A percentile compares a stretch with the other conserved stretches of the same genome.
These are phyloP conservation scores for Brachirus orientalis DNA, from an alignment of 2,113 vertebrate species.

Conservation along the genomic window DNA sequence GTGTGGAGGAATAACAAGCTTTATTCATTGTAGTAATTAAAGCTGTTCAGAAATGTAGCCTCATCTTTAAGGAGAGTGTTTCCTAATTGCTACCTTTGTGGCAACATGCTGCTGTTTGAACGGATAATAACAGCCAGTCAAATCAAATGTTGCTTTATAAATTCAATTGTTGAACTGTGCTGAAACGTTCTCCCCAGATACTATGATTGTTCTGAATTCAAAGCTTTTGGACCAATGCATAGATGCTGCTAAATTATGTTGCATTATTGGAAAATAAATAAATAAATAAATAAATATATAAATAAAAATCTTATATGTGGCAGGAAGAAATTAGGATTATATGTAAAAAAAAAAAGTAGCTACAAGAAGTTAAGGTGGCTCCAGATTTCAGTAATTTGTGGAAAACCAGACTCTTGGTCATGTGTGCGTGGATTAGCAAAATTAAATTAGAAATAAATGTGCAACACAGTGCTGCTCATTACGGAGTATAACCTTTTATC, in stretches of 20 bases:
- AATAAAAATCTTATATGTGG: too few relatives aligned
- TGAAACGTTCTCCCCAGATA: constrained; percentile 38
- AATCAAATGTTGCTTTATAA: constrained; percentile 65
- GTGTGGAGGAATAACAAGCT: constrained; percentile 31
- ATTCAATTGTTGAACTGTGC: constrained; percentile 61
- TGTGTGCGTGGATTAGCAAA: too few relatives aligned
- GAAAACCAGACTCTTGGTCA: too few relatives aligned
- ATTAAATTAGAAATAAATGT: not conserved
- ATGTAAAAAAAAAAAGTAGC: too few relatives aligned
- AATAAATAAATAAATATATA: too few relatives aligned
- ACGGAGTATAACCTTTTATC: constrained; percentile 3
- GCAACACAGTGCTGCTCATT: constrained; percentile 4
- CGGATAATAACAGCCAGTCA: constrained; percentile 71
- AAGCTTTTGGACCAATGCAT: constrained; percentile 38
- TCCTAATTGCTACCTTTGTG: constrained; percentile 73
- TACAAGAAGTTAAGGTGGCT: too few relatives aligned
- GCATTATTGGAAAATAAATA: constrained; percentile 23
- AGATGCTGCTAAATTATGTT: constrained; percentile 46
- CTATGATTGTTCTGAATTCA: constrained; percentile 55
- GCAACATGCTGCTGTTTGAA: constrained; percentile 64
- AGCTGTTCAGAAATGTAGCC: constrained; percentile 59
- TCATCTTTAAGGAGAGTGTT: constrained; percentile 57
- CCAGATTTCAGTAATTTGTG: too few relatives aligned
- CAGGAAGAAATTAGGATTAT: too few relatives aligned
- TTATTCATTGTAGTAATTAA: constrained; percentile 66